Conservation (phyloP, 2,797 vertebrate genomes). For the Hipposideros larvatus region DNA sequence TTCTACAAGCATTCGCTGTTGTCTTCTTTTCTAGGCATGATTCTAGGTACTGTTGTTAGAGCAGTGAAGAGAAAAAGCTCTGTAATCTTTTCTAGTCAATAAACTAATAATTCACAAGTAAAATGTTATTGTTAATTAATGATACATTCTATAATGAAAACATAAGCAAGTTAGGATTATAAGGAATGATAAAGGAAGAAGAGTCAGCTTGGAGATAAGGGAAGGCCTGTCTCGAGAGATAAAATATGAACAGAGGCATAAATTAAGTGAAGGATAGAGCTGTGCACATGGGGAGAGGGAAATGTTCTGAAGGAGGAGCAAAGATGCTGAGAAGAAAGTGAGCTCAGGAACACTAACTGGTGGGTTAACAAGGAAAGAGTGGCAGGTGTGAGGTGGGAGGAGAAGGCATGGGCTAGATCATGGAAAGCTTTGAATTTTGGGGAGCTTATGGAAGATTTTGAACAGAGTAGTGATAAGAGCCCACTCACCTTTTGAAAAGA, state of each 20-base stretch:
- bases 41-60: not conserved
- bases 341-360: not conserved
- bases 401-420: not conserved
- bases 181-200: not conserved
- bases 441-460: not conserved
- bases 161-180: not conserved
- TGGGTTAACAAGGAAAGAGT: not conserved
- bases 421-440: not conserved
- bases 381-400: not conserved
- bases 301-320: not conserved
- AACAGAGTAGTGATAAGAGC: not conserved
- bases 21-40: not conserved
- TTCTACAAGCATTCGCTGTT: not conserved
- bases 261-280: not conserved
- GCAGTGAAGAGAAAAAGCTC: not conserved
- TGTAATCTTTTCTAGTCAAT: not conserved
- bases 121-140: not conserved
- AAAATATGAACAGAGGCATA: not conserved
- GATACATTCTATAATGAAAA: not conserved
- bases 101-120: not conserved
- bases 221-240: not conserved
- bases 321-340: fast-evolving
- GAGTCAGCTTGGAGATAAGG: not conserved
- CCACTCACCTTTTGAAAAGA: not conserved
- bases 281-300: not conserved